Conservation (phyloP, 2,888 invertebrate species). For the Ditylenchus weischeri region DNA sequence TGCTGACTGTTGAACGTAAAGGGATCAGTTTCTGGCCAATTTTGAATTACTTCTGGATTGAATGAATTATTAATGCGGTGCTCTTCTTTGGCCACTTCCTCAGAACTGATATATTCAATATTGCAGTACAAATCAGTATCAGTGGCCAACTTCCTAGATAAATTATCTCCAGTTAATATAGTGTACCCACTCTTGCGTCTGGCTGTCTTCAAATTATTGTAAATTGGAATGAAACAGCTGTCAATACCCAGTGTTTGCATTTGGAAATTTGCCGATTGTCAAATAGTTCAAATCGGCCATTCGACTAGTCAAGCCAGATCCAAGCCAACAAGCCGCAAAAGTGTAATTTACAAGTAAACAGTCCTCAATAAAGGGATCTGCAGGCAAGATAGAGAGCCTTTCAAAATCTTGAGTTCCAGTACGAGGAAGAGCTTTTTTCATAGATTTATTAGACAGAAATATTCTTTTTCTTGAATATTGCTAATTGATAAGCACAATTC, state of each 20-base stretch:
- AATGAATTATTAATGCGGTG: too few relatives aligned
- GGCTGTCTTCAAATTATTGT: neutral
- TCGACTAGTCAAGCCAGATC: slow-evolving; percentile 1
- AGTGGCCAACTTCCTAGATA: neutral
- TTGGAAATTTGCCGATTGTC: neutral
- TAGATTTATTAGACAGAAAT: slow-evolving; percentile 4
- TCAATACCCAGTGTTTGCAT: too few relatives aligned
- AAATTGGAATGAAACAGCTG: too few relatives aligned
- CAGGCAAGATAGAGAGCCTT: neutral
- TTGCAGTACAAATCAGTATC: neutral
- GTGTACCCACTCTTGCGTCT: slow-evolving; percentile 1
- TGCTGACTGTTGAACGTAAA: too few relatives aligned
- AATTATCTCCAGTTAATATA: neutral
- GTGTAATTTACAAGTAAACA: neutral
- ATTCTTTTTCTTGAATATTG: too few relatives aligned
- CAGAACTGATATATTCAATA: too few relatives aligned
- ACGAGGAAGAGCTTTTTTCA: slow-evolving; percentile 1
- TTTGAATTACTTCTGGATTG: too few relatives aligned
- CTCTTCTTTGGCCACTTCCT: too few relatives aligned
- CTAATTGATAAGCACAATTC: too few relatives aligned
- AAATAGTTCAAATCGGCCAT: slow-evolving; percentile 18
- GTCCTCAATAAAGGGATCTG: neutral
- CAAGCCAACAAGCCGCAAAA: slow-evolving; percentile 8
- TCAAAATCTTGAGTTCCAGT: neutral
- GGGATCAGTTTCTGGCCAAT: too few relatives aligned